phyloP scores from a whole-genome alignment of 2,113 vertebrate genomes.

The Gallinago media region DNA sequence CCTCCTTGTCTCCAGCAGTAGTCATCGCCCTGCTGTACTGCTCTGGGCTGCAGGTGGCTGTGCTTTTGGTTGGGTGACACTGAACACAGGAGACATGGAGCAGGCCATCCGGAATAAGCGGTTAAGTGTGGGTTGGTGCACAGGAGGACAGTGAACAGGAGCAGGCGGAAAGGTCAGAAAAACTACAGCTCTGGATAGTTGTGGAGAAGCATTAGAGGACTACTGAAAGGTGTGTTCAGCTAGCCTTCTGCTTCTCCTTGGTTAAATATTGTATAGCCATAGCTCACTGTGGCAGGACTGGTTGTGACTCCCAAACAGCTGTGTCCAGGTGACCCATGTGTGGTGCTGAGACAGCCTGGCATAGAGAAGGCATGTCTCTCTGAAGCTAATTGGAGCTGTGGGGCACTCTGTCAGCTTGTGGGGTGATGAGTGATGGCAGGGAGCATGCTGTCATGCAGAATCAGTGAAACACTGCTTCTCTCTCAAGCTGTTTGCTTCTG shows the following conservation, averaged over 20 bases:
- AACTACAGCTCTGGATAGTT: neutral
- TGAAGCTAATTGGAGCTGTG: neutral
- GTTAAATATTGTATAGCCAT: neutral
- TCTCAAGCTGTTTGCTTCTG: conserved; percentile 24
- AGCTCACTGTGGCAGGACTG: accelerated
- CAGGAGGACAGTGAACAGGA: neutral
- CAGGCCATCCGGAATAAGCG: neutral
- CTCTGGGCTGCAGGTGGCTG: neutral
- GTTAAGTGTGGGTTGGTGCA: neutral
- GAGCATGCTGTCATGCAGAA: neutral
- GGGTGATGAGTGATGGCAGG: conserved; percentile 31
- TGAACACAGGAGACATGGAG: neutral
- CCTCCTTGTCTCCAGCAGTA: neutral
- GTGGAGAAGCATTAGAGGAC: neutral
- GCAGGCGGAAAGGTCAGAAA: neutral
- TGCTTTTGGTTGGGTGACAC: neutral
- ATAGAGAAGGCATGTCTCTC: neutral
- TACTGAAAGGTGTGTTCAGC: neutral
- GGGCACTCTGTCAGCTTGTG: neutral
- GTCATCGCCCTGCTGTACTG: neutral
- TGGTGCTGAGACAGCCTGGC: neutral
- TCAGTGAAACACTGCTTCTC: neutral
- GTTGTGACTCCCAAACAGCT: neutral
- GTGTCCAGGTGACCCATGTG: neutral
- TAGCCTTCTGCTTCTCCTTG: neutral